Percentiles rank a stretch among this genome's conserved stretches.
Evolutionary conservation across 2,113 vertebrate species (phyloP).

Genomic region (Sander lucioperca): DNA sequence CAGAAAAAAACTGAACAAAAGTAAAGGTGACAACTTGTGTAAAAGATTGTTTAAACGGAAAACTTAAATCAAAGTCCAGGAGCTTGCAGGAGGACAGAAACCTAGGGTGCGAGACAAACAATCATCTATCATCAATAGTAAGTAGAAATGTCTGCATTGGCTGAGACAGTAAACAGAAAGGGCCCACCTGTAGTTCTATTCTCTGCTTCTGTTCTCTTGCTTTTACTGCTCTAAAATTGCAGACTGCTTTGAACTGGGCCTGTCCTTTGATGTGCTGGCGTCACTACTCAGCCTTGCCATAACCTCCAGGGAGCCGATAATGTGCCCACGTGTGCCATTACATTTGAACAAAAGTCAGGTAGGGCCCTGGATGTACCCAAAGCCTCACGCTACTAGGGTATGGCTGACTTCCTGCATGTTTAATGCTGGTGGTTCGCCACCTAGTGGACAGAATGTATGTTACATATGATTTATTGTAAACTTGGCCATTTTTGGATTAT

Average conservation of each 20-base stretch:
- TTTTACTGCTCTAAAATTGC: slow-evolving; percentile 73
- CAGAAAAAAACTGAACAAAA: not conserved
- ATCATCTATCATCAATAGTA: slow-evolving; percentile 69
- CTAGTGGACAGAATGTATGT: slow-evolving; percentile 53
- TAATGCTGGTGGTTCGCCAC: slow-evolving; percentile 48
- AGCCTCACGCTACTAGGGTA: slow-evolving; percentile 17
- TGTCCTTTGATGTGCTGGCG: slow-evolving; percentile 68
- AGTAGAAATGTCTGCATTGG: slow-evolving; percentile 50
- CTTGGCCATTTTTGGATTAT: not conserved
- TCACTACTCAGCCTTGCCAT: slow-evolving; percentile 53
- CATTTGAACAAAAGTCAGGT: slow-evolving; percentile 69
- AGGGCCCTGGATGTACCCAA: slow-evolving; percentile 45
- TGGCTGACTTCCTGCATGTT: slow-evolving; percentile 59
- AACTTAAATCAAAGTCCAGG: slow-evolving; percentile 17
- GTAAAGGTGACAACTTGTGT: slow-evolving; percentile 4
- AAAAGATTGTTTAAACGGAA: slow-evolving; percentile 6
- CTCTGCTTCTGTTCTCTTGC: slow-evolving; percentile 53
- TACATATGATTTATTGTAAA: not conserved
- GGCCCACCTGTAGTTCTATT: slow-evolving; percentile 77
- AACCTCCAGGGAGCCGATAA: slow-evolving; percentile 68
- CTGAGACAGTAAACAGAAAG: slow-evolving; percentile 53
- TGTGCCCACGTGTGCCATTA: slow-evolving; percentile 60
- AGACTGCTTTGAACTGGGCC: slow-evolving; percentile 65
- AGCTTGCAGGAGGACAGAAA: slow-evolving; percentile 15
- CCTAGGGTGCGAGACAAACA: slow-evolving; percentile 42